Evolutionary conservation across 2,797 vertebrate genomes (phyloP), one percentile per base, ranked within the genome.

Genomic region (Helostoma temminkii): DNA sequence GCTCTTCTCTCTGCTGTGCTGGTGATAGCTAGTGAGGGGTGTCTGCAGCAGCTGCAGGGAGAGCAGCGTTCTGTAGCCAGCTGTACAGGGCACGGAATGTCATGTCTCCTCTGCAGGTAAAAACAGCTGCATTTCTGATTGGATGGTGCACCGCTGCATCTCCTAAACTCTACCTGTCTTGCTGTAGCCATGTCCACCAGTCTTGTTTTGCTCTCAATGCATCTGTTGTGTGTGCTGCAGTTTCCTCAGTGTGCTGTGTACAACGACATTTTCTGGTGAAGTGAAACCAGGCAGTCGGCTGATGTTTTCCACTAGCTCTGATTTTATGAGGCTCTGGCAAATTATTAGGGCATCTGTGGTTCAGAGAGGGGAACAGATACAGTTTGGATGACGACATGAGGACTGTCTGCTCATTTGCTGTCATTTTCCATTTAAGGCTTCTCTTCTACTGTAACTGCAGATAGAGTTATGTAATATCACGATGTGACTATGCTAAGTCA

Each of bases 71-170:
- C 88, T 88, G 89, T 91, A 82, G 88, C 90, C 86, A 64, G 90
- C 86, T 85, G 82, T 88, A 92, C 90, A 92, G 91, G 92, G 90
- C 91, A 91, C 91, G 91, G 91, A 91, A 94, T 94, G 93, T 93
- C 92, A 93, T 93, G 93, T 93, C 92, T 93, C 92, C 92, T 93
- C 89, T 93, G 92, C 93, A 94, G 92, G 92, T 93, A 94, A 93
- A 82, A 75, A 71, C 80, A 72, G 83, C 87, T 77, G 82, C 78
- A 60, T 73, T 34, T 82, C 65, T 68, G 81, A 67, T 53, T 26
- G 39, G 34, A 69, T 42, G 56, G 58, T 76, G 83, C 75, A 52
- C 60, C 6, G 41, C 83, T 74, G 68, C 66, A 68, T 66, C 59
- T 71, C 49, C 55, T 60, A 19, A 57, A 80, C 63, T 64, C 70